A percentile compares a stretch with the other conserved stretches of the same genome.
Conservation (phyloP, 2,113 vertebrate genomes). For the Notiomystis cincta region DNA sequence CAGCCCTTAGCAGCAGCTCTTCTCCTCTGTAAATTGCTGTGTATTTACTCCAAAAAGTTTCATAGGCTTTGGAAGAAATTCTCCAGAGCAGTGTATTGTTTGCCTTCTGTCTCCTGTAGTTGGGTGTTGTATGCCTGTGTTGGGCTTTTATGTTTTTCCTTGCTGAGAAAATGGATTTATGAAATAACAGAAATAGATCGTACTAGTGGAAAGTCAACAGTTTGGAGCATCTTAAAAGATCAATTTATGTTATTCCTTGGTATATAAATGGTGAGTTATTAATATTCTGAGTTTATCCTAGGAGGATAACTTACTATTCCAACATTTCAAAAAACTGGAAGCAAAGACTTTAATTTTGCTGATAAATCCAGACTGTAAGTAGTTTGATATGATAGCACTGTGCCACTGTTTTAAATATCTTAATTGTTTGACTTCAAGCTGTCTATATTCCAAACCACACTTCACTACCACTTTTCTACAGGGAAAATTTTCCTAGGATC, state of each 20-base stretch:
- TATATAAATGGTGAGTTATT: not conserved
- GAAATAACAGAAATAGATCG: not conserved
- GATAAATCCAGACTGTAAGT: not conserved
- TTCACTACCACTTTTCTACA: not conserved
- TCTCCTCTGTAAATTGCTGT: not conserved
- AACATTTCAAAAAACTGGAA: not conserved
- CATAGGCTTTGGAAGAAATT: not conserved
- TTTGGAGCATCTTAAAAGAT: not conserved
- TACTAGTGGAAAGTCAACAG: not conserved
- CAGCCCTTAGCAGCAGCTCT: not conserved
- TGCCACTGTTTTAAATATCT: not conserved
- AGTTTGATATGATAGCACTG: not conserved
- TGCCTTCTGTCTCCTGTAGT: not conserved
- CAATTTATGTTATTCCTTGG: not conserved
- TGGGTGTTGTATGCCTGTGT: not conserved
- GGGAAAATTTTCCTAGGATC: not conserved
- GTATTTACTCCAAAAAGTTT: not conserved
- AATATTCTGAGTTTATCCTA: not conserved
- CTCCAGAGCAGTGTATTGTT: not conserved
- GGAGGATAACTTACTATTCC: not conserved
- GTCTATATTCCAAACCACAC: not conserved
- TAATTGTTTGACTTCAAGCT: not conserved
- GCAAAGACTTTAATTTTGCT: not conserved
- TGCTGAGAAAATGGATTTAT: not conserved
- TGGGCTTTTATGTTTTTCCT: not conserved